These are phyloP conservation scores for Coenonympha glycerion DNA, from an alignment of 2,888 invertebrate genomes.

Conservation along the genomic window DNA sequence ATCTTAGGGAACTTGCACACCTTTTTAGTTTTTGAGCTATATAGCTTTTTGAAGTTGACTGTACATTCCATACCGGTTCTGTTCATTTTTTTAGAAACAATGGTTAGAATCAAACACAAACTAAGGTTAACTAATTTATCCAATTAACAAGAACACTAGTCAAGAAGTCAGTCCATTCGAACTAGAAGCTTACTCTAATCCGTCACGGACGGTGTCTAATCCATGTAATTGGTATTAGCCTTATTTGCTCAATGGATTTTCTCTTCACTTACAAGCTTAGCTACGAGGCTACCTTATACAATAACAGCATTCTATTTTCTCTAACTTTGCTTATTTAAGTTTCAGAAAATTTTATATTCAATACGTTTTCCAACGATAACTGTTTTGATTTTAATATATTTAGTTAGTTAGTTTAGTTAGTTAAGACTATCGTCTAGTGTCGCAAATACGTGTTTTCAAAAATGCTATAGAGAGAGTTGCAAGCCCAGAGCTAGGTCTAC, in stretches of 20 bases:
- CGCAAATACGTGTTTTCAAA: too few species aligned
- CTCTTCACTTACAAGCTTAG: conserved; percentile 43
- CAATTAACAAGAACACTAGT: conserved; percentile 14
- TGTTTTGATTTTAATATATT: too few species aligned
- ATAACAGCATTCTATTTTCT: conserved; percentile 3
- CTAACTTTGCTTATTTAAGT: background rate
- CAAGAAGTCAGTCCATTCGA: conserved; percentile 19
- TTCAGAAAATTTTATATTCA: background rate
- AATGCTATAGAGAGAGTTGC: too few species aligned
- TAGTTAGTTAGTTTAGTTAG: too few species aligned
- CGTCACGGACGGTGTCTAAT: conserved; percentile 47
- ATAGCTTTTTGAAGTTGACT: too few species aligned
- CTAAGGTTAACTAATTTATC: conserved; percentile 11
- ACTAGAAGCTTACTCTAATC: conserved; percentile 25
- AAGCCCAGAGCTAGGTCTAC: too few species aligned
- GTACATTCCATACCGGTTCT: too few species aligned
- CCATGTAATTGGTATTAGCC: conserved; percentile 70
- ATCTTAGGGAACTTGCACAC: too few species aligned
- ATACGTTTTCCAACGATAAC: background rate
- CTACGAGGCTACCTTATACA: conserved; percentile 30
- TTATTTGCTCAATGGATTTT: conserved; percentile 66
- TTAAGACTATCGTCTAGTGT: too few species aligned
- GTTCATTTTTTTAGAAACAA: too few species aligned
- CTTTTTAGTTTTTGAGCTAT: too few species aligned
- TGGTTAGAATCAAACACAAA: background rate